These are phyloP conservation scores for Meteorus colon DNA, from an alignment of 2,888 invertebrate genomes.

Conservation along the genomic window DNA sequence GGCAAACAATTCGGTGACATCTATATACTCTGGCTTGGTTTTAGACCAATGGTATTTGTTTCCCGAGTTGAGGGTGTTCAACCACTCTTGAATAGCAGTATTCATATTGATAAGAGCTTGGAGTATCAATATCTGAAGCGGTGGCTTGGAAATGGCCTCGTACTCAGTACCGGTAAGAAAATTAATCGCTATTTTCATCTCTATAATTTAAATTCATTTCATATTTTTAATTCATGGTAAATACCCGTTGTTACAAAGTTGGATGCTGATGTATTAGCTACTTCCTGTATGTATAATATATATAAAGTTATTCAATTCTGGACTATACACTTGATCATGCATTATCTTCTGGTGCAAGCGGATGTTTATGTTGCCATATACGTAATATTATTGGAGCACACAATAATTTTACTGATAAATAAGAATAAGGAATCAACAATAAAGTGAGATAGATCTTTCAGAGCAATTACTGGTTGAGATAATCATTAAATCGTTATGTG, in stretches of 20 bases:
- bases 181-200: background rate
- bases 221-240: no score
- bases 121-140: slow-evolving; percentile 68
- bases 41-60: slow-evolving; percentile 69
- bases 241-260: no score
- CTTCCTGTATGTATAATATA: no score
- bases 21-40: slow-evolving; percentile 69
- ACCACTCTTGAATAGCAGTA: slow-evolving; percentile 67
- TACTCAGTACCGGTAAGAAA: slow-evolving; percentile 67
- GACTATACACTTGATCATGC: background rate
- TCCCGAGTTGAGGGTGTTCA: slow-evolving; percentile 67
- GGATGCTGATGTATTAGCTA: no score
- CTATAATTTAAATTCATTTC: background rate
- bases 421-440: background rate
- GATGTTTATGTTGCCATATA: background rate
- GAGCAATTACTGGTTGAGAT: no score
- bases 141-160: slow-evolving; percentile 70
- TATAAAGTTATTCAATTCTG: background rate
- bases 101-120: slow-evolving; percentile 69
- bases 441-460: no score
- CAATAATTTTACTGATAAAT: background rate
- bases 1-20: slow-evolving; percentile 65
- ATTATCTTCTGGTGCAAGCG: background rate
- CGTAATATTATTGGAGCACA: background rate
- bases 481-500: background rate